Percentiles rank a stretch among this genome's conserved stretches.
Evolutionary conservation across 2,888 invertebrate genomes (phyloP).

Genomic region (Lissocephala sabroskyi): DNA sequence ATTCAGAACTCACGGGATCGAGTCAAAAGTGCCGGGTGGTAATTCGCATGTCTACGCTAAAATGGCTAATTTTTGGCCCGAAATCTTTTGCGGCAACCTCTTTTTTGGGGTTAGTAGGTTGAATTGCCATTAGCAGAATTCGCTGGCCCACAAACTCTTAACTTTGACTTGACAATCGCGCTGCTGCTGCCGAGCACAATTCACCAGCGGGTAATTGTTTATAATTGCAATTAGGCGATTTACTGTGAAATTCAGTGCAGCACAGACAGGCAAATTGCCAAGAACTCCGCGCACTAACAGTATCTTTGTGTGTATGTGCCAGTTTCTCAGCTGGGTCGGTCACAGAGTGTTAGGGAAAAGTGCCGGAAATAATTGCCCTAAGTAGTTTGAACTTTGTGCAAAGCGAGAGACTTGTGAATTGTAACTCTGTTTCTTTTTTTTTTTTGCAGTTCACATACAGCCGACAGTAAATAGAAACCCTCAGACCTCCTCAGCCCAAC

Average conservation of each 20-base stretch:
- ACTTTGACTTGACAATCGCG: conserved; percentile 32
- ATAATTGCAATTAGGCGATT: conserved; percentile 54
- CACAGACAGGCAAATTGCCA: conserved; percentile 34
- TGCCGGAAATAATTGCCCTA: conserved; percentile 62
- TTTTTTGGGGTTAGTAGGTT: conserved; percentile 34
- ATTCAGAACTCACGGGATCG: conserved; percentile 2
- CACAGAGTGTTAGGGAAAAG: conserved; percentile 18
- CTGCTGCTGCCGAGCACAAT: conserved; percentile 31
- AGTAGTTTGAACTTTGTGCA: conserved; percentile 55
- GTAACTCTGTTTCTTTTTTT: not conserved
- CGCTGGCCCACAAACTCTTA: conserved; percentile 17
- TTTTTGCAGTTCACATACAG: not conserved
- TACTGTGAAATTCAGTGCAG: conserved; percentile 47
- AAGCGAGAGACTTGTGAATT: not conserved
- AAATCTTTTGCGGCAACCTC: no score
- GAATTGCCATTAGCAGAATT: conserved; percentile 2
- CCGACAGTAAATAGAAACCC: no score
- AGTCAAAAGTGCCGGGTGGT: no score
- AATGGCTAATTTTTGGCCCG: conserved; percentile 3
- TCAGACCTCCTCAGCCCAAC: not conserved
- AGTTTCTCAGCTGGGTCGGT: conserved; percentile 28
- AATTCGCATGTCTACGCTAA: conserved; percentile 53
- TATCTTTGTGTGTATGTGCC: no score
- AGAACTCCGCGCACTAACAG: conserved; percentile 9
- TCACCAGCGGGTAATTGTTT: conserved; percentile 46